These are phyloP conservation scores for Hafferia zeledoni DNA, from an alignment of 2,797 vertebrate genomes.

Conservation along the genomic window DNA sequence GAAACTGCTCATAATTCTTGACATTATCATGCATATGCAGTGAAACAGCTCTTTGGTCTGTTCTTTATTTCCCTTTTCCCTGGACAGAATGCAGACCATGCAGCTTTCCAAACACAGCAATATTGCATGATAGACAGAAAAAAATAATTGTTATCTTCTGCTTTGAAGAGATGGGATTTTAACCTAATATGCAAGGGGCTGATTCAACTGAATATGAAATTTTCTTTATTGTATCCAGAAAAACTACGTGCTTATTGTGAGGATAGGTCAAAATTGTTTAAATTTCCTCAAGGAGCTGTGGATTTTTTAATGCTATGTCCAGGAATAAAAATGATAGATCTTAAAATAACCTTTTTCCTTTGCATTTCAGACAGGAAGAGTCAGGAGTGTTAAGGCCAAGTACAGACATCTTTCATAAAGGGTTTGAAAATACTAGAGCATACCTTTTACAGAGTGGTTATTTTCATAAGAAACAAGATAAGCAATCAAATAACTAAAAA, in stretches of 20 bases:
- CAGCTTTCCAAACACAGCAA: slow-evolving; percentile 24
- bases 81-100: neutral
- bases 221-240: slow-evolving; percentile 8
- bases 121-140: neutral
- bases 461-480: neutral
- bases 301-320: neutral
- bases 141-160: neutral
- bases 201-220: slow-evolving; percentile 4
- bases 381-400: neutral
- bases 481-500: neutral
- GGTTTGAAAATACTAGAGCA: neutral
- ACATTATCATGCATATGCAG: neutral
- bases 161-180: slow-evolving; percentile 28
- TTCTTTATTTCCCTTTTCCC: neutral
- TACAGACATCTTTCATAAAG: neutral
- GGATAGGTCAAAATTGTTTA: neutral
- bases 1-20: neutral
- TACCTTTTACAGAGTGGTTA: neutral
- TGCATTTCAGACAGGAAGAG: neutral
- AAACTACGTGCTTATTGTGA: neutral
- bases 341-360: neutral
- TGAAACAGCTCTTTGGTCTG: neutral
- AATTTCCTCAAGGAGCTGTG: neutral
- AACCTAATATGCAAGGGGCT: slow-evolving; percentile 23
- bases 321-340: neutral